Conservation (phyloP, 2,113 vertebrate species). For the Neolamprologus falcicula region DNA sequence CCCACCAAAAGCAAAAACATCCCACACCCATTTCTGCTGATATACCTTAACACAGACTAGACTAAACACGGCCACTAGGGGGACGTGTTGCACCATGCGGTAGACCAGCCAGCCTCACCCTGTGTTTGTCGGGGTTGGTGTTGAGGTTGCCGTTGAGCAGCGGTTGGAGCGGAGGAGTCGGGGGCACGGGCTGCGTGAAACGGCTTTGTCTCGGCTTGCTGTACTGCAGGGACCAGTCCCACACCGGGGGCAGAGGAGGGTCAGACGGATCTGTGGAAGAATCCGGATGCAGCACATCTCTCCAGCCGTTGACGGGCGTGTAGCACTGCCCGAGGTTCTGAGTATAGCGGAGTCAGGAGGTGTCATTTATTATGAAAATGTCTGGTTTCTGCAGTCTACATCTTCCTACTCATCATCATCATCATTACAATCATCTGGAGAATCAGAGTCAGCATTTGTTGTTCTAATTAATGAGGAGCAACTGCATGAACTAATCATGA, state of each 20-base stretch:
- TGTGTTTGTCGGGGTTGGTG: conserved; percentile 44
- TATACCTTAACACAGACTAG: neutral
- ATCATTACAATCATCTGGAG: neutral
- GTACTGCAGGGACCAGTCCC: conserved; percentile 88
- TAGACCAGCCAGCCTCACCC: conserved; percentile 53
- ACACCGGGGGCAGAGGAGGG: conserved; percentile 65
- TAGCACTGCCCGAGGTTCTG: conserved; percentile 78
- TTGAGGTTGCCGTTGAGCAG: conserved; percentile 67
- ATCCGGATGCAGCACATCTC: conserved; percentile 48
- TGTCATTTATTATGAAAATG: neutral
- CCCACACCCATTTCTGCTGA: neutral
- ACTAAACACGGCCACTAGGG: neutral
- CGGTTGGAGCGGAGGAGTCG: neutral
- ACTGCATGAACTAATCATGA: neutral
- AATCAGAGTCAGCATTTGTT: neutral
- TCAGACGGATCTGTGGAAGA: conserved; percentile 32
- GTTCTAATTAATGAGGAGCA: neutral
- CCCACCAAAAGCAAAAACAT: neutral
- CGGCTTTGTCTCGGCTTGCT: conserved; percentile 62
- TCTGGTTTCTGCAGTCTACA: neutral
- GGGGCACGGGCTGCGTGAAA: conserved; percentile 76
- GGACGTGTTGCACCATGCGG: neutral
- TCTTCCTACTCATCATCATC: neutral
- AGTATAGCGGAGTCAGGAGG: neutral
- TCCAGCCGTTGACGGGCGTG: conserved; percentile 73